A percentile compares a stretch with the other conserved stretches of the same genome.
These are phyloP conservation scores for Holotrichia oblita DNA, from an alignment of 1,140 invertebrate species.

Conservation along the genomic window DNA sequence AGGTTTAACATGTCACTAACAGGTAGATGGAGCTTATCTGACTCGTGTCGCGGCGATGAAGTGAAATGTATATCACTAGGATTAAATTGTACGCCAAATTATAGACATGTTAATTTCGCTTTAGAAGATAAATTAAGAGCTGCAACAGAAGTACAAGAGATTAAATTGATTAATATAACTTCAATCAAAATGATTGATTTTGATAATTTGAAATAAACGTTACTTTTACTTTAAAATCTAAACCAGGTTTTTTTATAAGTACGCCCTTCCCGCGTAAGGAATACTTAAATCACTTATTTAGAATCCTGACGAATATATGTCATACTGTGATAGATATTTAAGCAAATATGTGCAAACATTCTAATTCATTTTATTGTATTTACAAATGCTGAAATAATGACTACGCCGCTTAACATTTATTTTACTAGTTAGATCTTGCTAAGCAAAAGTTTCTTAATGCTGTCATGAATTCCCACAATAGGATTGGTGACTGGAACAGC, in stretches of 20 bases:
- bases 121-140: background rate
- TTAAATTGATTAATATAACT: background rate
- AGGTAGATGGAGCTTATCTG: conserved; percentile 16
- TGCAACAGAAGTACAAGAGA: background rate
- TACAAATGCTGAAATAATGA: background rate
- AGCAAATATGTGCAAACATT: no score
- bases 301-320: no score
- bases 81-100: background rate
- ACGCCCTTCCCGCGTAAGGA: no score
- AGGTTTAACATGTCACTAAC: background rate
- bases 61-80: background rate
- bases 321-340: no score
- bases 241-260: no score
- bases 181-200: background rate
- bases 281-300: no score
- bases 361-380: no score
- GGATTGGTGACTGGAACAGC: background rate
- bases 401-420: background rate
- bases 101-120: background rate
- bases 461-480: background rate
- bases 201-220: no score
- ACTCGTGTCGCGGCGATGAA: background rate
- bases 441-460: background rate
- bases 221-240: no score
- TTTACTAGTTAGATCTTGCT: background rate